Conservation (phyloP, 2,888 invertebrate species). For the Drosophila pegasa region DNA sequence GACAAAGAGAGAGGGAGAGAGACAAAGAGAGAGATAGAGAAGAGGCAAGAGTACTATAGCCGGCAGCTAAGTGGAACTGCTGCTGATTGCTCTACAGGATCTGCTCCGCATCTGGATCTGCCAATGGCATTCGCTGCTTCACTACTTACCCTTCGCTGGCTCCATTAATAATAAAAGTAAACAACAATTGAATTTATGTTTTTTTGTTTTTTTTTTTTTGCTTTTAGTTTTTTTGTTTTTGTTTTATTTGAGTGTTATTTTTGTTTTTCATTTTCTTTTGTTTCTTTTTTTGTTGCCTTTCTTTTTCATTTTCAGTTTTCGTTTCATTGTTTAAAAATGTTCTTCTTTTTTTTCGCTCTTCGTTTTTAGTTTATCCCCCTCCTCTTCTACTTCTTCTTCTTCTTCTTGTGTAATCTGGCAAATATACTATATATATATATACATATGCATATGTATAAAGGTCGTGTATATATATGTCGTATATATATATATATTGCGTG, state of each 20-base stretch:
- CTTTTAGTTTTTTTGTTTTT: slow-evolving; percentile 44
- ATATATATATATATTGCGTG: slow-evolving; percentile 56
- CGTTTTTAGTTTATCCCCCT: slow-evolving; percentile 25
- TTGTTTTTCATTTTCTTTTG: too few species aligned
- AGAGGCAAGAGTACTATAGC: too few species aligned
- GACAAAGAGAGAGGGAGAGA: not conserved
- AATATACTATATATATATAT: slow-evolving; percentile 53
- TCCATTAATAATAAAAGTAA: not conserved
- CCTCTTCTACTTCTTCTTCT: slow-evolving; percentile 37
- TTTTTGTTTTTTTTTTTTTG: slow-evolving; percentile 30
- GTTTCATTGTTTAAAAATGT: slow-evolving; percentile 64
- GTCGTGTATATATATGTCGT: slow-evolving; percentile 39
- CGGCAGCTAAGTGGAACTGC: not conserved
- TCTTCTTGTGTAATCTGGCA: slow-evolving; percentile 54
- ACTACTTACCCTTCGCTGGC: not conserved
- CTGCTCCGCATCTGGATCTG: not conserved
- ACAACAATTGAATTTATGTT: slow-evolving; percentile 38
- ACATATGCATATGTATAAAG: slow-evolving; percentile 33
- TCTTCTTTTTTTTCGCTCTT: slow-evolving; percentile 38
- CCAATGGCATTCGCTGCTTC: not conserved
- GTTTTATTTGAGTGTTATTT: slow-evolving; percentile 54
- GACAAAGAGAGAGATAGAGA: not conserved
- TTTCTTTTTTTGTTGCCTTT: slow-evolving; percentile 32
- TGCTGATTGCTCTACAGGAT: too few species aligned
- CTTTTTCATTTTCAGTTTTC: slow-evolving; percentile 48